Conservation (phyloP, 2,113 vertebrate genomes). For the Gavia stellata region DNA sequence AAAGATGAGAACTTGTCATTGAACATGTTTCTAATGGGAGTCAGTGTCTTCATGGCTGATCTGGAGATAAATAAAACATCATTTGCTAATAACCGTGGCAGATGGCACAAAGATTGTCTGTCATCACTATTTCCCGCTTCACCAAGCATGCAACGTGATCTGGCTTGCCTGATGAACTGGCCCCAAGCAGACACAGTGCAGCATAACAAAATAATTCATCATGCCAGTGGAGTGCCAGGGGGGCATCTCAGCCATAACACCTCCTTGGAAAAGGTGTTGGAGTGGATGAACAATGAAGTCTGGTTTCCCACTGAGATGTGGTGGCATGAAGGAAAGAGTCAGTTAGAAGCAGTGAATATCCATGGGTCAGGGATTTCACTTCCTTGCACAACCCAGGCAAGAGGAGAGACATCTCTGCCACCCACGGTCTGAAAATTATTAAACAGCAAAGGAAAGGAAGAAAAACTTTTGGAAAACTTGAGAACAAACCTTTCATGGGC, state of each 20-base stretch:
- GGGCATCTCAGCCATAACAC: background rate
- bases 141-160: slow-evolving; percentile 43
- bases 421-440: background rate
- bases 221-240: accelerated
- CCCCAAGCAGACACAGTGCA: background rate
- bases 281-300: background rate
- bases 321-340: background rate
- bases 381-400: background rate
- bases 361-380: background rate
- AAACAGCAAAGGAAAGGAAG: background rate
- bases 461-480: background rate
- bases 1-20: background rate
- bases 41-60: background rate
- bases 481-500: background rate
- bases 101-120: slow-evolving; percentile 50
- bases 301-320: background rate
- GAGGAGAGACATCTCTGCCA: background rate
- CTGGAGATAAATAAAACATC: slow-evolving; percentile 57
- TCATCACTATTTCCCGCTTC: slow-evolving; percentile 29
- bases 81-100: slow-evolving; percentile 49
- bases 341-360: background rate
- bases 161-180: slow-evolving; percentile 16
- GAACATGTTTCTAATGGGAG: background rate
- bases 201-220: background rate
- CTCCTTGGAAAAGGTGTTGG: background rate